phyloP scores from a whole-genome alignment of 2,888 invertebrate species.

The Trichopria drosophilae region DNA sequence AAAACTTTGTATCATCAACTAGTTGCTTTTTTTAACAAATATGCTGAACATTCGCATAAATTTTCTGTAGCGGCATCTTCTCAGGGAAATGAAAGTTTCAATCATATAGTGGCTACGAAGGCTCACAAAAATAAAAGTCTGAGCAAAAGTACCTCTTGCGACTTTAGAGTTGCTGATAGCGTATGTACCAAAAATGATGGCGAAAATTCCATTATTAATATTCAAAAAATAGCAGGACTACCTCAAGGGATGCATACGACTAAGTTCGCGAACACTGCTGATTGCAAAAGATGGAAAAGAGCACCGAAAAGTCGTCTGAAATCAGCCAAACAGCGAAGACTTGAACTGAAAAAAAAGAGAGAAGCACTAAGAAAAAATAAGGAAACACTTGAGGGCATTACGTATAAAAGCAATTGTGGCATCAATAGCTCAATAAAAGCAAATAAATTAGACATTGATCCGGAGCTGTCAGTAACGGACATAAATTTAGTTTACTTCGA shows the following conservation, averaged over 20 bases:
- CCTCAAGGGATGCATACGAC: conserved; percentile 9
- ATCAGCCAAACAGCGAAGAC: conserved; percentile 16
- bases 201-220: conserved; percentile 23
- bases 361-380: conserved; percentile 24
- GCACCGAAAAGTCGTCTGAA: conserved; percentile 13
- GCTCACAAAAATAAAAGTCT: conserved; percentile 33
- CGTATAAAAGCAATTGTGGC: conserved; percentile 18
- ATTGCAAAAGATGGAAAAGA: conserved; percentile 18
- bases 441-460: not conserved
- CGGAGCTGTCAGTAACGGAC: conserved; percentile 2
- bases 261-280: conserved; percentile 4
- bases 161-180: conserved; percentile 10
- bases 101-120: conserved; percentile 35
- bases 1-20: not conserved
- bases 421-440: conserved; percentile 8
- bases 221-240: conserved; percentile 8
- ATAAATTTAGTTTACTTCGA: conserved; percentile 27
- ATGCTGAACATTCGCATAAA: conserved; percentile 26
- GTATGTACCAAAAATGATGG: conserved; percentile 25
- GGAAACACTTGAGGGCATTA: conserved; percentile 23
- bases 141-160: conserved; percentile 19
- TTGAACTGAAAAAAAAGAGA: conserved; percentile 22
- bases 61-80: conserved; percentile 34
- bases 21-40: conserved; percentile 7
- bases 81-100: conserved; percentile 37